Evolutionary conservation across 2,888 invertebrate genomes (phyloP), one percentile per base, ranked within the genome.

Genomic region (Tineola bisselliella): DNA sequence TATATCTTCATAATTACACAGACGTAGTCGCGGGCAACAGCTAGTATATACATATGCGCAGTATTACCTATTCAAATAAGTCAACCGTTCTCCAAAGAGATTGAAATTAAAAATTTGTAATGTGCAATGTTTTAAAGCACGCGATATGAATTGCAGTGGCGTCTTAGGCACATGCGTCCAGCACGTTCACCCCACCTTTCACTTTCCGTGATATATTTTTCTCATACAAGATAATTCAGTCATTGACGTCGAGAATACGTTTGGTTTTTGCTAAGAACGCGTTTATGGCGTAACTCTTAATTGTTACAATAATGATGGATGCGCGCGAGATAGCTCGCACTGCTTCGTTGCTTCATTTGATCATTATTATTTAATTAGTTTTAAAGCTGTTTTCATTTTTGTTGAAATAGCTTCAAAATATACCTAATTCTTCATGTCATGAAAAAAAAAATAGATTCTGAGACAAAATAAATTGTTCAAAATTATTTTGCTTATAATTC

Each of bases 71-170:
- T n/a, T n/a, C n/a, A n/a, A n/a, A 25, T 25, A 6, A 25, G 2
- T 2, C 25, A 25, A 6, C 25, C 25, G 25, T 4, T 25, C 25
- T 25, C 25, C 4, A 33, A 60, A 66, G 66, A 61, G n/a, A 31
- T 10, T 38, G 2, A 38, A 2, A 6, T 38, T 38, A 38, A 38
- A 38, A 10, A 6, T 38, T 38, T 38, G 38, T 38, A 38, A 38
- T 38, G 3, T 38, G 38, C 38, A 38, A 38, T 38, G 38, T 38
- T 38, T 38, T 38, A 38, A 38, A 6, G 10, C 38, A 38, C 38
- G 38, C 38, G 10, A 38, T 38, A n/a, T 38, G 3, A 38, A 38
- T 38, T 38, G 10, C 10, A 38, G 38, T 10, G 10, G 10, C 38
- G 38, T n/a, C 38, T 38, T n/a, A n/a, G n/a, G n/a, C n/a, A n/a